A percentile compares a stretch with the other conserved stretches of the same genome.
These are phyloP conservation scores for Lasiurus borealis DNA, from an alignment of 2,113 vertebrate genomes.

Conservation along the genomic window DNA sequence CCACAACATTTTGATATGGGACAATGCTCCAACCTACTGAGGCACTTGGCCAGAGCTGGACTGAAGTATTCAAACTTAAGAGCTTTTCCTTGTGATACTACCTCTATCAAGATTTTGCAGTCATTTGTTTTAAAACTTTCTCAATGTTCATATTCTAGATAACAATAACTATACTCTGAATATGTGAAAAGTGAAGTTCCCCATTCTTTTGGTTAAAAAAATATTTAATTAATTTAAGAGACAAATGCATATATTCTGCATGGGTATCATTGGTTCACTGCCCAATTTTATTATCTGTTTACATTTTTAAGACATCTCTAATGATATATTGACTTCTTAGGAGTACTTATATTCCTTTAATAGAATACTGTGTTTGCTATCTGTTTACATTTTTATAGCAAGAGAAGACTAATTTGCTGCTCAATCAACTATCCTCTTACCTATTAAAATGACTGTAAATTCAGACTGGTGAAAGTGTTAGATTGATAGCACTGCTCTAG, in stretches of 20 bases:
- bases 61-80: not conserved
- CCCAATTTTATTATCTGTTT: slow-evolving; percentile 61
- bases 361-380: slow-evolving; percentile 52
- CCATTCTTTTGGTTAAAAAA: not conserved
- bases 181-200: not conserved
- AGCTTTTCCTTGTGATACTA: not conserved
- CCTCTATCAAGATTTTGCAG: not conserved
- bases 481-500: slow-evolving; percentile 57
- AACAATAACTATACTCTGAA: not conserved
- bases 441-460: slow-evolving; percentile 76
- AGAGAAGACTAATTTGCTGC: slow-evolving; percentile 70
- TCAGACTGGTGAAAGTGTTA: slow-evolving; percentile 42
- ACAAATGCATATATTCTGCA: slow-evolving; percentile 51
- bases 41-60: no score
- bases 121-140: slow-evolving; percentile 7
- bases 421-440: slow-evolving; percentile 45
- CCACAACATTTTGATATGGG: no score
- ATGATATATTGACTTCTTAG: slow-evolving; percentile 51
- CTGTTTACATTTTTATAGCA: slow-evolving; percentile 64
- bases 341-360: slow-evolving; percentile 61
- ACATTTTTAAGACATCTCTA: slow-evolving; percentile 63
- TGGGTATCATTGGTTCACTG: slow-evolving; percentile 16
- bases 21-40: no score
- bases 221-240: slow-evolving; percentile 21
- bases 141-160: not conserved